Percentiles rank a stretch among this genome's conserved stretches.
These are phyloP conservation scores for Spicauda simplicius DNA, from an alignment of 2,888 invertebrate species.

Conservation along the genomic window DNA sequence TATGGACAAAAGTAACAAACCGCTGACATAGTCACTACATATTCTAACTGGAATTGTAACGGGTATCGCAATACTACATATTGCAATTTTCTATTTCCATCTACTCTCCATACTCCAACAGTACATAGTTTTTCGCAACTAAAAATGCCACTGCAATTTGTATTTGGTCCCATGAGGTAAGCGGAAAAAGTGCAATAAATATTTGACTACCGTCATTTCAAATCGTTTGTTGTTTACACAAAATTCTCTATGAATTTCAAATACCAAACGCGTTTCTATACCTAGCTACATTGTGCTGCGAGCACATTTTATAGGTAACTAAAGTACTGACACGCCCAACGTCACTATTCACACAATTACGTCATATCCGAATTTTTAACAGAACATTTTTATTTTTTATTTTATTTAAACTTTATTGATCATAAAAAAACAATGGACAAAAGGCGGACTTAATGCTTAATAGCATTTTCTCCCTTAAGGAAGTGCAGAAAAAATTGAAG, in stretches of 20 bases:
- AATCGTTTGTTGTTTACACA: conserved; percentile 28
- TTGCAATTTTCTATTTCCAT: conserved; percentile 21
- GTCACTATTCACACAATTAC: conserved; percentile 58
- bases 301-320: conserved; percentile 13
- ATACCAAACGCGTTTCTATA: conserved; percentile 1
- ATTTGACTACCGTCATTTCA: conserved; percentile 36
- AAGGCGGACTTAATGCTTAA: too few species aligned
- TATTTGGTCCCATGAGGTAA: conserved; percentile 35
- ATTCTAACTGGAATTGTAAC: not conserved
- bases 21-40: not conserved
- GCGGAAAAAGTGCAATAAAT: conserved; percentile 35
- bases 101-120: conserved; percentile 9
- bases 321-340: conserved; percentile 43
- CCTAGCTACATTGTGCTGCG: not conserved
- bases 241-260: conserved; percentile 27
- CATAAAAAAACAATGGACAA: too few species aligned
- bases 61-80: not conserved
- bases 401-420: too few species aligned
- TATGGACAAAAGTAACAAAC: not conserved
- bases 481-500: too few species aligned
- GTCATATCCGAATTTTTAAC: conserved; percentile 52
- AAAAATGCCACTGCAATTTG: conserved; percentile 34
- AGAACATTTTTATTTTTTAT: too few species aligned
- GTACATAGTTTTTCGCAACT: conserved; percentile 22
- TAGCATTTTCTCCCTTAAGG: too few species aligned